Evolutionary conservation across 2,113 vertebrate genomes (phyloP).

Genomic region (Ondatra zibethicus): DNA sequence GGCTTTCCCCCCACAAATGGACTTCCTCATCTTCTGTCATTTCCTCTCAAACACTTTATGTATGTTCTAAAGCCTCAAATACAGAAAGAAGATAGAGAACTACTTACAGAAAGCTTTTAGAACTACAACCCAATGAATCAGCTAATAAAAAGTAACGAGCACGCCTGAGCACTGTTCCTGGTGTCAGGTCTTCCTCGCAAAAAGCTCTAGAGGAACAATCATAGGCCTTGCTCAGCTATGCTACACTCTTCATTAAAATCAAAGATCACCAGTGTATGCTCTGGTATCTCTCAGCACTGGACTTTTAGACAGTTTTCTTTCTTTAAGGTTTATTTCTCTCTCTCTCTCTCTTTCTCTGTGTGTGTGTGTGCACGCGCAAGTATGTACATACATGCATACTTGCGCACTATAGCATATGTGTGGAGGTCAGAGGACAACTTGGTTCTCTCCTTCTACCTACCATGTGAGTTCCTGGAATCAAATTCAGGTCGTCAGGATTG

Average conservation of each 20-base stretch:
- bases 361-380: not conserved
- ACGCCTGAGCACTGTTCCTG: not conserved
- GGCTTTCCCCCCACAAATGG: not conserved
- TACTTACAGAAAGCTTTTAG: not conserved
- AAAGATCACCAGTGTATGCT: not conserved
- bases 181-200: slow-evolving; percentile 6
- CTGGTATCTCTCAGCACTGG: not conserved
- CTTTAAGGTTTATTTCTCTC: not conserved
- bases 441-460: not conserved
- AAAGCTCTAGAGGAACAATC: not conserved
- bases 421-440: not conserved
- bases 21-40: slow-evolving; percentile 26
- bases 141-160: not conserved
- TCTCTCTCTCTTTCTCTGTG: not conserved
- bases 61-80: not conserved
- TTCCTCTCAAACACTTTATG: slow-evolving; percentile 43
- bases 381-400: not conserved
- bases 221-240: not conserved
- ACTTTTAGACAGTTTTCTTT: not conserved
- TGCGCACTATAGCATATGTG: not conserved
- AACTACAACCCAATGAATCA: not conserved
- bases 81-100: not conserved
- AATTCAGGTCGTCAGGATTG: not conserved
- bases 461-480: not conserved
- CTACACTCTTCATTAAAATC: slow-evolving; percentile 30